Percentiles rank a stretch among this genome's conserved stretches.
Conservation (phyloP, 2,888 invertebrate genomes). For the Leptinotarsa tumamoca region DNA sequence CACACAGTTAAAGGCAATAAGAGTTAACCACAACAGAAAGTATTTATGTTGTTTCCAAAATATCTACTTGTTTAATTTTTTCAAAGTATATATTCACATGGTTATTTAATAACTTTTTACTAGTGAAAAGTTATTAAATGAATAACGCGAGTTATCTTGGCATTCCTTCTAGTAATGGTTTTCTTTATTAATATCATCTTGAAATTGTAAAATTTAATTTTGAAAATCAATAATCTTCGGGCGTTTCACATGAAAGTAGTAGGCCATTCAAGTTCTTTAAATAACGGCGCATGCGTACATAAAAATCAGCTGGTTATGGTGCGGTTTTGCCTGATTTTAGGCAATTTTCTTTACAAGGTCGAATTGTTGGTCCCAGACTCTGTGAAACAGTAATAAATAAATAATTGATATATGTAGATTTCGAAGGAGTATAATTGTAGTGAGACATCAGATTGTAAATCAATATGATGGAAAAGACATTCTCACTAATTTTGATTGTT, state of each 20-base stretch:
- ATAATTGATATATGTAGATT: too few relatives aligned
- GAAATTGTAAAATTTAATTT: conserved; percentile 47
- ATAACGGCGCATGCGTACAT: conserved; percentile 54
- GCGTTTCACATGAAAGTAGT: conserved; percentile 56
- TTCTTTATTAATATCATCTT: conserved; percentile 30
- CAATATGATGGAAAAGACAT: neutral
- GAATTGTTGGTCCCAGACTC: conserved; percentile 45
- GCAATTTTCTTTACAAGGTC: conserved; percentile 52
- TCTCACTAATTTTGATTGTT: conserved; percentile 29
- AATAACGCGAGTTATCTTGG: too few relatives aligned
- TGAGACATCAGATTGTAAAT: neutral
- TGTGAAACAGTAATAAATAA: too few relatives aligned
- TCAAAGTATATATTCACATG: neutral
- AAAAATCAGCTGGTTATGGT: conserved; percentile 58
- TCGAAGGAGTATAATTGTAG: too few relatives aligned
- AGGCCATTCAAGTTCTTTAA: conserved; percentile 53
- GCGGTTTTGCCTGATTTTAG: conserved; percentile 49
- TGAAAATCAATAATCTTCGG: conserved; percentile 64
- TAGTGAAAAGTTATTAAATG: conserved; percentile 1
- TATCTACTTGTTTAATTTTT: too few relatives aligned
- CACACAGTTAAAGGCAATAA: too few relatives aligned
- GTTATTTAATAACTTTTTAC: neutral
- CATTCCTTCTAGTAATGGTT: conserved; percentile 6
- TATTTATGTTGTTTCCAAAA: too few relatives aligned
- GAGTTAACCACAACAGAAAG: too few relatives aligned